These are phyloP conservation scores for Panorpa germanica DNA, from an alignment of 2,888 invertebrate species.

Conservation along the genomic window DNA sequence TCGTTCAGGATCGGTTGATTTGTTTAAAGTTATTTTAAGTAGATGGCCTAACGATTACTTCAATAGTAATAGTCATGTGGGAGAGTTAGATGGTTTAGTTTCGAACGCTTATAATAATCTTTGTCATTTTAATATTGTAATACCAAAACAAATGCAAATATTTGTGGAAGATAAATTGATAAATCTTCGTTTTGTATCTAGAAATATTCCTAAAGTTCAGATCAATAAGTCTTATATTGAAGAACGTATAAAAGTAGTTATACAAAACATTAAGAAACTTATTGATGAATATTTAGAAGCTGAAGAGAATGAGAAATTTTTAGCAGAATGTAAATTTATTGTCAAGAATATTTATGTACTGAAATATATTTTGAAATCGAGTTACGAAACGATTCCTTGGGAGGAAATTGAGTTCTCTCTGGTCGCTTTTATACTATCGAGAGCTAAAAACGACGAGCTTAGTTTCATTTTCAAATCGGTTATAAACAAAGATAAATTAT, in stretches of 20 bases:
- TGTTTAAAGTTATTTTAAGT: conserved; percentile 12
- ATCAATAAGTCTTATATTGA: no score
- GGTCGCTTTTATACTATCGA: conserved; percentile 13
- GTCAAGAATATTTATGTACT: conserved; percentile 13
- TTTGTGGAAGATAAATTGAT: no score
- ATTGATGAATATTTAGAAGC: no score
- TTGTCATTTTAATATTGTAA: conserved; percentile 12
- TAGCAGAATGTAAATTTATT: conserved; percentile 11
- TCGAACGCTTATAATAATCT: conserved; percentile 14
- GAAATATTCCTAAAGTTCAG: no score
- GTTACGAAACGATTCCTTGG: conserved; percentile 15
- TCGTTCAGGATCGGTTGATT: conserved; percentile 12
- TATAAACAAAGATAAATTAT: no score
- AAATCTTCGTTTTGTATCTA: no score
- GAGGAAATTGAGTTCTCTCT: conserved; percentile 16
- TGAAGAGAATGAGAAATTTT: no score
- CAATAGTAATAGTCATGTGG: conserved; percentile 6
- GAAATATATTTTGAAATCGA: conserved; percentile 14
- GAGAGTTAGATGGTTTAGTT: conserved; percentile 13
- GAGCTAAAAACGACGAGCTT: conserved; percentile 11
- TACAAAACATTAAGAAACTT: no score
- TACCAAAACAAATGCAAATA: conserved; percentile 12
- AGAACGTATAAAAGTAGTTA: no score
- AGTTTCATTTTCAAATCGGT: conserved; percentile 12
- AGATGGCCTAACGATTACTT: conserved; percentile 12